These are phyloP conservation scores for Metellina segmentata DNA, from an alignment of 2,888 invertebrate species.

Conservation along the genomic window DNA sequence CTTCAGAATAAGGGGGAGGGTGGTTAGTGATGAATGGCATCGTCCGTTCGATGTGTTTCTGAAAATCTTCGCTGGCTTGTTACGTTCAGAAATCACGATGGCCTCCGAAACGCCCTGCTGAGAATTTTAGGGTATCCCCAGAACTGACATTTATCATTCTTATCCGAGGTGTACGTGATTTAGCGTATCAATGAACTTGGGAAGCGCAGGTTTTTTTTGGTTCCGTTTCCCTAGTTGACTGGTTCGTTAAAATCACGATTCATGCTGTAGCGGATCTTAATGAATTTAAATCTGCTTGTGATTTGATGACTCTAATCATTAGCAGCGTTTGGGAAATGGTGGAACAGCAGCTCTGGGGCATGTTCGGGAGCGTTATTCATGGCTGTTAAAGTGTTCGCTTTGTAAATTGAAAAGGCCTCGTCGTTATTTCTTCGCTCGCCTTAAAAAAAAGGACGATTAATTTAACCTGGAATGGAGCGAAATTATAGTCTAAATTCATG, in stretches of 20 bases:
- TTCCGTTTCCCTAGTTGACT: conserved; percentile 30
- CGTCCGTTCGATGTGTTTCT: conserved; percentile 66
- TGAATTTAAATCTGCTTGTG: conserved; percentile 73
- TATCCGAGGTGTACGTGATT: conserved; percentile 66
- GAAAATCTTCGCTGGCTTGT: conserved; percentile 74
- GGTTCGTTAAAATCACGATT: conserved; percentile 69
- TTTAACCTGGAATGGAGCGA: conserved; percentile 29
- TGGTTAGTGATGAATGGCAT: conserved; percentile 67
- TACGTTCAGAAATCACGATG: conserved; percentile 73
- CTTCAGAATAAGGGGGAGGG: conserved; percentile 28
- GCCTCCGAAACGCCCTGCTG: conserved; percentile 68
- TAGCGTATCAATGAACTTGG: conserved; percentile 59
- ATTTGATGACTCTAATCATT: conserved; percentile 72
- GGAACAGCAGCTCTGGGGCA: neutral
- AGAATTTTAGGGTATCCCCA: conserved; percentile 71
- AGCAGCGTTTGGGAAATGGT: conserved; percentile 21
- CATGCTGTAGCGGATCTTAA: conserved; percentile 53
- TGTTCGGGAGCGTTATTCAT: conserved; percentile 7
- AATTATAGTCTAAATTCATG: conserved; percentile 9
- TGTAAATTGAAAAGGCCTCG: conserved; percentile 9
- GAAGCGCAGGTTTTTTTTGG: conserved; percentile 27
- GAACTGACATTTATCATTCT: conserved; percentile 72
- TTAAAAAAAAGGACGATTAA: conserved; percentile 50
- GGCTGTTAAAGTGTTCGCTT: conserved; percentile 20
- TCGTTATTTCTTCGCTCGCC: neutral